phyloP scores from a whole-genome alignment of 2,113 vertebrate species.

The Rhegmatorhina hoffmannsi region DNA sequence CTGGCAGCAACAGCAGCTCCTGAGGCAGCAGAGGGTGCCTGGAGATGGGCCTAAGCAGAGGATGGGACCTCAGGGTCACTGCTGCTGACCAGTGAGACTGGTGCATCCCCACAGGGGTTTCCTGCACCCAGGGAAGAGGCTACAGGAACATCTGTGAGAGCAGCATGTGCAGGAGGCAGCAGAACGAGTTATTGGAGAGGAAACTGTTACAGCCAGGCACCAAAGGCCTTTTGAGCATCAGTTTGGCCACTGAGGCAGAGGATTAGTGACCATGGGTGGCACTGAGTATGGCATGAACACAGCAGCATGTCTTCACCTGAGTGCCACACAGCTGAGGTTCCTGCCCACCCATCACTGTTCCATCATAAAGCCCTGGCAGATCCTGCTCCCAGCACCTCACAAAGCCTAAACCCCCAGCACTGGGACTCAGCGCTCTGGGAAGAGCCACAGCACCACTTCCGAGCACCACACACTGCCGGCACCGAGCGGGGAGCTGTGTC shows the following conservation, averaged over 20 bases:
- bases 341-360: neutral
- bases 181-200: neutral
- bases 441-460: neutral
- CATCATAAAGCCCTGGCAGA: rapidly evolving
- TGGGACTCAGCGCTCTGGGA: neutral
- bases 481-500: neutral
- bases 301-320: rapidly evolving
- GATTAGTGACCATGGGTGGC: neutral
- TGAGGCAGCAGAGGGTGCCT: slow-evolving; percentile 81
- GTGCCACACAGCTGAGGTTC: neutral
- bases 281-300: rapidly evolving
- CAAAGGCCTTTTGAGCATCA: neutral
- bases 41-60: slow-evolving; percentile 74
- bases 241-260: neutral
- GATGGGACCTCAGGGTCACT: neutral
- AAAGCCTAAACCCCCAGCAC: neutral
- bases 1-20: slow-evolving; percentile 77
- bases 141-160: rapidly evolving
- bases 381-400: rapidly evolving
- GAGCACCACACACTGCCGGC: neutral
- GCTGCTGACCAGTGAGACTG: neutral
- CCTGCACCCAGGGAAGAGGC: neutral
- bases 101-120: rapidly evolving
- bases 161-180: neutral
- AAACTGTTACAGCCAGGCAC: neutral